These are phyloP conservation scores for Sander lucioperca DNA, from an alignment of 2,113 vertebrate genomes.

Conservation along the genomic window DNA sequence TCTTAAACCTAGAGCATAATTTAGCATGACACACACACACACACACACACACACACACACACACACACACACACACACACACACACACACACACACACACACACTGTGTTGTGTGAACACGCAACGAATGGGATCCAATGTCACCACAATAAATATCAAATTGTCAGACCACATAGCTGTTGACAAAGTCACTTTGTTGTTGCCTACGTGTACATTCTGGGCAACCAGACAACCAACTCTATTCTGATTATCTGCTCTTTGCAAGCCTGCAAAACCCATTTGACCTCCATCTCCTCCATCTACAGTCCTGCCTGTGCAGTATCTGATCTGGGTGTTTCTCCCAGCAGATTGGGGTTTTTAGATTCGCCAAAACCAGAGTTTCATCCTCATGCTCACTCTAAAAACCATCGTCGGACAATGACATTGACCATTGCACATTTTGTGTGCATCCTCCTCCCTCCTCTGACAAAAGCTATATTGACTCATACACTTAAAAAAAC, in stretches of 20 bases:
- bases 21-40: background rate
- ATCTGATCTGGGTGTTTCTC: constrained; percentile 10
- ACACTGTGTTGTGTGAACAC: background rate
- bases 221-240: constrained; percentile 18
- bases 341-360: background rate
- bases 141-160: constrained; percentile 24
- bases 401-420: constrained; percentile 29
- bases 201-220: constrained; percentile 42
- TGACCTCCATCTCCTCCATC: background rate
- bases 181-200: constrained; percentile 53
- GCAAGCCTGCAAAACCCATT: background rate
- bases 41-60: background rate
- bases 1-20: constrained; percentile 39
- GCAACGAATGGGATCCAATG: constrained; percentile 17
- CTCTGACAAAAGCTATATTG: constrained; percentile 21
- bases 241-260: constrained; percentile 1
- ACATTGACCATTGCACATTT: constrained; percentile 13
- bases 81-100: constrained; percentile 5
- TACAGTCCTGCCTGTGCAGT: constrained; percentile 7
- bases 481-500: constrained; percentile 48
- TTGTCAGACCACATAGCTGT: constrained; percentile 30
- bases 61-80: constrained; percentile 27
- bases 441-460: background rate
- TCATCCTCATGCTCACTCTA: constrained; percentile 19
- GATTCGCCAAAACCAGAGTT: background rate